A percentile compares a stretch with the other conserved stretches of the same genome.
phyloP scores from a whole-genome alignment of 2,113 vertebrate species.

The Eulacestoma nigropectus region DNA sequence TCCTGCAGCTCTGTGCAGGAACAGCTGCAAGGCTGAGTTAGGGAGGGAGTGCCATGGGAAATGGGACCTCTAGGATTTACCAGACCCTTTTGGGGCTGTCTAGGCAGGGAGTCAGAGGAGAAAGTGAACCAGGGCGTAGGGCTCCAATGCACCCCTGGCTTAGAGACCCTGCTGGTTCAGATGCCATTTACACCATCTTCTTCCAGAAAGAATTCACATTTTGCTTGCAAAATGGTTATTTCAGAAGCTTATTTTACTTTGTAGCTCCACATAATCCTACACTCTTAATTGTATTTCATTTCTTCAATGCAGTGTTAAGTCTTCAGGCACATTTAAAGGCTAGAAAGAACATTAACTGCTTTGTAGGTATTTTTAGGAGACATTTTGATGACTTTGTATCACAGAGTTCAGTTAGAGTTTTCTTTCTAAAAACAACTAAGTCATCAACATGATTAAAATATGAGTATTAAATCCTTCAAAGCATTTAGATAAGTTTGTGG shows the following conservation, averaged over 20 bases:
- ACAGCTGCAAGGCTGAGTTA: neutral
- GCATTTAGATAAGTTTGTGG: neutral
- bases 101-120: neutral
- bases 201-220: neutral
- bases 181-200: neutral
- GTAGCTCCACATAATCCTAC: neutral
- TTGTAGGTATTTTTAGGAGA: neutral
- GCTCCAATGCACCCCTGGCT: neutral
- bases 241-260: neutral
- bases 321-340: neutral
- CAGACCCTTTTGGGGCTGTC: neutral
- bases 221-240: neutral
- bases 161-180: neutral
- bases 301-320: neutral
- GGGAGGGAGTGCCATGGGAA: neutral
- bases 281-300: neutral
- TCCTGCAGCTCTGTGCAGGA: neutral
- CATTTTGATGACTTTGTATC: neutral
- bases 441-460: neutral
- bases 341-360: neutral
- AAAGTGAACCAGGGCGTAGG: neutral
- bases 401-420: neutral
- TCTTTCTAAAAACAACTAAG: neutral
- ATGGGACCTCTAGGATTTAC: neutral
- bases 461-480: neutral